Conservation (phyloP, 2,888 invertebrate genomes). For the Ptychoptera contaminata region DNA sequence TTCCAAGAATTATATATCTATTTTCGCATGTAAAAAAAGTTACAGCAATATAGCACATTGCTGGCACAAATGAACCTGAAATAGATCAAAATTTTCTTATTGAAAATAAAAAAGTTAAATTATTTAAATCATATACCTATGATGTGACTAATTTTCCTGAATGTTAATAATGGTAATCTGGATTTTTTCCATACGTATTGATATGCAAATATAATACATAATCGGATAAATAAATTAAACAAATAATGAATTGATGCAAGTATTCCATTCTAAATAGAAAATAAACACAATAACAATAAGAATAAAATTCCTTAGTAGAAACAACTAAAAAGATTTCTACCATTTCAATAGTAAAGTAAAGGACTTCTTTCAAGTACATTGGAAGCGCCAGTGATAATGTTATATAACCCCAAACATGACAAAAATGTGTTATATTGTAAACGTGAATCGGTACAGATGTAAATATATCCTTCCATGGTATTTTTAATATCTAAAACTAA, state of each 20-base stretch:
- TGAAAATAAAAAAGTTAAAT: constrained; percentile 12
- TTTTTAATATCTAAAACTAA: constrained; percentile 16
- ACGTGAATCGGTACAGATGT: constrained; percentile 32
- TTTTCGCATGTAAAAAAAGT: constrained; percentile 22
- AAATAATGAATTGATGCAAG: constrained; percentile 13
- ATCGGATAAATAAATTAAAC: no score
- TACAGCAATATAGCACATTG: constrained; percentile 18
- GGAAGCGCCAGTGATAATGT: constrained; percentile 28
- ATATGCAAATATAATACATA: constrained; percentile 16
- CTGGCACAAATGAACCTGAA: no score
- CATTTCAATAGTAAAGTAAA: constrained; percentile 26
- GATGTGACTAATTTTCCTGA: constrained; percentile 18
- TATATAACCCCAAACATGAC: constrained; percentile 31
- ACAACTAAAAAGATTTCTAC: constrained; percentile 16
- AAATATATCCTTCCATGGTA: constrained; percentile 33
- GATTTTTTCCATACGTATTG: constrained; percentile 14
- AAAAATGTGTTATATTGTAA: constrained; percentile 33
- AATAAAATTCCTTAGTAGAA: no score
- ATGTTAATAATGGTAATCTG: constrained; percentile 14
- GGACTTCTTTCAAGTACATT: constrained; percentile 30
- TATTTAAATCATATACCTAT: constrained; percentile 7
- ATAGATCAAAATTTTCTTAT: constrained; percentile 10
- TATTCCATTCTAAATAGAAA: constrained; percentile 16
- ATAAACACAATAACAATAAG: no score
- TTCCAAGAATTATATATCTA: constrained; percentile 21